Evolutionary conservation across 2,797 vertebrate genomes (phyloP).

Genomic region (Lepilemur ruficaudatus): DNA sequence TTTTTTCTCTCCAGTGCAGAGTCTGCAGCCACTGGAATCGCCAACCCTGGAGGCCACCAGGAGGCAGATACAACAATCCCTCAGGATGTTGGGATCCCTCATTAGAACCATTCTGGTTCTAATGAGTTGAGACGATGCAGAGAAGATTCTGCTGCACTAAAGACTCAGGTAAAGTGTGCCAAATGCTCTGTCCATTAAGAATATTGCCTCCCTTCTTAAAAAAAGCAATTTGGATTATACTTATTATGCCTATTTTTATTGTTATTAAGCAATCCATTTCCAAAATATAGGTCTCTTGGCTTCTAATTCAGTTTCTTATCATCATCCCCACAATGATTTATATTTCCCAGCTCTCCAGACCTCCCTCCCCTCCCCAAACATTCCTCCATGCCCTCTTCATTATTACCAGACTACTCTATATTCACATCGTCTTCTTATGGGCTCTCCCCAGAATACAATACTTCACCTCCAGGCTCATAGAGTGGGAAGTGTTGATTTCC

Average conservation of each 20-base stretch:
- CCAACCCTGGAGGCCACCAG: not conserved
- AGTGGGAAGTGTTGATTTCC: not conserved
- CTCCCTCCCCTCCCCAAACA: not conserved
- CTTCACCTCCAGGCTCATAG: too few relatives aligned
- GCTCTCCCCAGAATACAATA: not conserved
- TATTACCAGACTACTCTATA: not conserved
- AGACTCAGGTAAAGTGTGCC: rapidly evolving
- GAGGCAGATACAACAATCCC: not conserved
- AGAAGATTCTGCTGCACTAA: not conserved
- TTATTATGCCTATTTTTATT: not conserved
- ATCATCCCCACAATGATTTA: not conserved
- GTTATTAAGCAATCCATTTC: not conserved
- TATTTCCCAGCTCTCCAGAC: not conserved
- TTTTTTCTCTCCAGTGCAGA: not conserved
- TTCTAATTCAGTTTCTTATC: not conserved
- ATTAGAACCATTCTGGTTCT: not conserved
- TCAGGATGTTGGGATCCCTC: too few relatives aligned
- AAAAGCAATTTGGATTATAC: not conserved
- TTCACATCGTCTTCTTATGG: not conserved
- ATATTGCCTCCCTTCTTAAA: not conserved
- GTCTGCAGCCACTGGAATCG: not conserved
- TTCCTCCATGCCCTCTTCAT: not conserved
- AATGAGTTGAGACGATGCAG: not conserved
- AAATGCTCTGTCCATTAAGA: not conserved
- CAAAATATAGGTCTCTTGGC: not conserved